phyloP scores from a whole-genome alignment of 2,113 vertebrate species.

The Saimiri boliviensis region DNA sequence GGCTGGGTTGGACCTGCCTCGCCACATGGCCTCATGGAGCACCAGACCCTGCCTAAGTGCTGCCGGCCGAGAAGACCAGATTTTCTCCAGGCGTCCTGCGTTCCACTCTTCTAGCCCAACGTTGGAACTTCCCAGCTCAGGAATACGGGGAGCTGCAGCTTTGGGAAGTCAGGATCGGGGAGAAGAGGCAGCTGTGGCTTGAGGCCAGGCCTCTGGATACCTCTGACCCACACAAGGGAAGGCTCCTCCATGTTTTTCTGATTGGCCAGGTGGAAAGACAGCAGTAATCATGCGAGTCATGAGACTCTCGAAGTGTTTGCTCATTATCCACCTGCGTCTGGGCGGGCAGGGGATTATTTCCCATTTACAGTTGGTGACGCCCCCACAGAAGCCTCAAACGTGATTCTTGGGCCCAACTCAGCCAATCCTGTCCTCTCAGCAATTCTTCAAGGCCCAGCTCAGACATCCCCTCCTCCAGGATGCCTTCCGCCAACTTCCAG shows the following conservation, averaged over 20 bases:
- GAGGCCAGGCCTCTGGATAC: neutral
- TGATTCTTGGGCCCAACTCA: neutral
- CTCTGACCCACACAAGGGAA: neutral
- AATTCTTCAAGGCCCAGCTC: neutral
- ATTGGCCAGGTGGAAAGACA: neutral
- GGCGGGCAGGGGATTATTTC: neutral
- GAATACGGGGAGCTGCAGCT: neutral
- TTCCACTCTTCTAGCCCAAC: neutral
- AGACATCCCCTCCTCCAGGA: neutral
- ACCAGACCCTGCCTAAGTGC: rapidly evolving
- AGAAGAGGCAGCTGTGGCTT: neutral
- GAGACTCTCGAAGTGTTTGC: too few species aligned
- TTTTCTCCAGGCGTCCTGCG: rapidly evolving
- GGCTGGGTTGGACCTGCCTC: rapidly evolving
- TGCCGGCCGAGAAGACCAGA: rapidly evolving
- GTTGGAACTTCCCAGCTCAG: rapidly evolving
- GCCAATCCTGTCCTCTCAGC: neutral
- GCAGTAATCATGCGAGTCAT: neutral
- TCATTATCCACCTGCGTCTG: neutral
- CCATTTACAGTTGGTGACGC: neutral
- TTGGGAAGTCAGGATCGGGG: neutral
- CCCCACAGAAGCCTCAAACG: neutral
- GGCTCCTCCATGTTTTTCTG: neutral
- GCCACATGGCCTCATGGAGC: rapidly evolving
- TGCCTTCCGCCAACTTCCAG: neutral